Percentiles rank a stretch among this genome's conserved stretches.
Evolutionary conservation across 2,888 invertebrate genomes (phyloP).

Genomic region (Andrena trimmerana): DNA sequence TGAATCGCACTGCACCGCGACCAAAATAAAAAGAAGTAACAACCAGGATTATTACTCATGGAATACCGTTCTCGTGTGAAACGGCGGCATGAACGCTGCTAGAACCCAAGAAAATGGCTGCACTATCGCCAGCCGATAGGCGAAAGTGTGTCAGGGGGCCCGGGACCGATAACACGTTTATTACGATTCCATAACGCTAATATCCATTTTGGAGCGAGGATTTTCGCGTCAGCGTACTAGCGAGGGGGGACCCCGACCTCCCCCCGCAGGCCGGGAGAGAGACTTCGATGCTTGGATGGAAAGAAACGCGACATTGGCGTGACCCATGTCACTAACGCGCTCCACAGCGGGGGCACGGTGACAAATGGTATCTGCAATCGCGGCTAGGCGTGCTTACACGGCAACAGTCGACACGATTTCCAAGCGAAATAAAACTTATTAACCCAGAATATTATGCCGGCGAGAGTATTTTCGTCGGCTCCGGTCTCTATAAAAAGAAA

Average conservation of each 20-base stretch:
- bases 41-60: conserved; percentile 1
- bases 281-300: conserved; percentile 52
- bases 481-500: conserved; percentile 30
- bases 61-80: not conserved
- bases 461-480: conserved; percentile 28
- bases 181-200: conserved; percentile 11
- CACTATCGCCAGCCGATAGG: not conserved
- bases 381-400: conserved; percentile 37
- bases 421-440: conserved; percentile 47
- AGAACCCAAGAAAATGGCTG: conserved; percentile 4
- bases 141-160: conserved; percentile 9
- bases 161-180: conserved; percentile 6
- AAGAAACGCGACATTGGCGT: conserved; percentile 58
- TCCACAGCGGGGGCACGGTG: conserved; percentile 29
- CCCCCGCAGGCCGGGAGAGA: not conserved
- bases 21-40: not conserved
- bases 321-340: conserved; percentile 50
- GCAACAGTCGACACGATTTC: conserved; percentile 37
- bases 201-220: not conserved
- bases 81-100: not conserved
- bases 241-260: not conserved
- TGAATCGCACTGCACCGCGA: too few relatives aligned
- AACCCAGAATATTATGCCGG: conserved; percentile 59
- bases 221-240: not conserved
- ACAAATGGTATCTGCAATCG: conserved; percentile 65